Percentiles rank a stretch among this genome's conserved stretches.
Evolutionary conservation across 2,797 vertebrate genomes (phyloP).

Genomic region (Podarcis lilfordi): DNA sequence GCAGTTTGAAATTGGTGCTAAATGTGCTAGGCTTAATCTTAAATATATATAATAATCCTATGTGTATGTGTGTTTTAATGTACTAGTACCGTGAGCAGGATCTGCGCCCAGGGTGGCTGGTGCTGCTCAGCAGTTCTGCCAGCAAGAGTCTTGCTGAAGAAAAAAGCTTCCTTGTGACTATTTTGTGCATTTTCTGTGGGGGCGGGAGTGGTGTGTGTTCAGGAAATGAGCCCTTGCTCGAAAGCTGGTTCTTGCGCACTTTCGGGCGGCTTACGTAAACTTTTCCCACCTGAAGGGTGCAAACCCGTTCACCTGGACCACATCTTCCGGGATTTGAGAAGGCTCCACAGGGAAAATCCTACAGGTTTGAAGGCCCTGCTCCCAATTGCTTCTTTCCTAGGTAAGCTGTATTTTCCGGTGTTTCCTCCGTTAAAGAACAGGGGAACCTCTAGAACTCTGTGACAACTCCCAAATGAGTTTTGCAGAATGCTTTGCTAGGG

Average conservation of each 20-base stretch:
- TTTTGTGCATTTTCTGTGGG: not conserved
- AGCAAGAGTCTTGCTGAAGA: not conserved
- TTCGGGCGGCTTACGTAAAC: not conserved
- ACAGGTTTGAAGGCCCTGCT: too few species aligned
- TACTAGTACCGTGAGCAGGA: not conserved
- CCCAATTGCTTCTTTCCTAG: not conserved
- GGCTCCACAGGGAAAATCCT: not conserved
- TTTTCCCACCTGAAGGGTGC: not conserved
- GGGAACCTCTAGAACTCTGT: too few species aligned
- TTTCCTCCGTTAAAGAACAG: not conserved
- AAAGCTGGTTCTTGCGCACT: not conserved
- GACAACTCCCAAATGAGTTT: too few species aligned
- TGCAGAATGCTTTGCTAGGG: not conserved
- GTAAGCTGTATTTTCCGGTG: not conserved
- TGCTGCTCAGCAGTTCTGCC: not conserved
- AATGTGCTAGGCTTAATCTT: not conserved
- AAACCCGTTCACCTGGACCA: not conserved
- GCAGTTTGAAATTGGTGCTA: constrained; percentile 7
- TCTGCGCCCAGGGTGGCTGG: not conserved
- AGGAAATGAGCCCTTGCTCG: not conserved
- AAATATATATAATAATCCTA: not conserved
- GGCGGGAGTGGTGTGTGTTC: not conserved
- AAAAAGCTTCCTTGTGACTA: not conserved
- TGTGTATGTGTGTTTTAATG: not conserved
- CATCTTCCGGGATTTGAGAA: not conserved